Base-by-base conservation (phyloP, 2,113 vertebrate genomes). In the Ceuthmochares aereus region DNA sequence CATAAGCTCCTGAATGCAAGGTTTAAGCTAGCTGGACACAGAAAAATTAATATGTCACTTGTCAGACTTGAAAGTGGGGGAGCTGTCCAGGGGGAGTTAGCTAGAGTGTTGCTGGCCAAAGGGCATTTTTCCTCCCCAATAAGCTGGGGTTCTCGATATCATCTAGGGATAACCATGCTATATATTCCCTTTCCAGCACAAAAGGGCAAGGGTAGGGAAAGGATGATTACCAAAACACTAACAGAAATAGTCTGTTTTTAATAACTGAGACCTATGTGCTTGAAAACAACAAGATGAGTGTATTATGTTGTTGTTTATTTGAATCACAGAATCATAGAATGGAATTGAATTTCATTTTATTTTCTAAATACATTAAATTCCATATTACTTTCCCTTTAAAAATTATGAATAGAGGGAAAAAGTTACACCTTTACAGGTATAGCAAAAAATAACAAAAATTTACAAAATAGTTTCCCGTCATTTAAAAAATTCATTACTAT, bases 361-460 rank as follows among this genome's bases (percentile, higher is more conserved):
- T 84, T 94, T 94, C 89, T 92, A 78, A 92, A 81, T 62, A 55
- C 51, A 72, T 90, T 86, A 74, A 77, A 80, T 83, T 80, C 30
- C 78, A 22, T 84, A 43, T 96, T 93, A 83, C 40, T 95, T 96
- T 79, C 32, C 25, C 36, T 85, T 94, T 96, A 40, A 64, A 49
- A 91, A 72, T 55, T 14, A 74, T 82, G 58, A 74, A 73, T 67
- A 5, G 6, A 56, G 43, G 60, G 30, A 15, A 79, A 70, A 54
- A 22, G 2, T 58, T 85, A 74, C 81, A 19, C 37, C 9, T 89
- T 86, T 84, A 70, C 47, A 30, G 4, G 66, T n/a, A 89, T 59
- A 78, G 69, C 36, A 66, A 73, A 96, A 95, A 87, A 74, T n/a
- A 85, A 86, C 43, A 66, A 93, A 66, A 89, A 55, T 23, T 54